Percentiles rank a stretch among this genome's conserved stretches.
These are phyloP conservation scores for Odontothrips loti DNA, from an alignment of 2,888 invertebrate genomes.

Conservation along the genomic window DNA sequence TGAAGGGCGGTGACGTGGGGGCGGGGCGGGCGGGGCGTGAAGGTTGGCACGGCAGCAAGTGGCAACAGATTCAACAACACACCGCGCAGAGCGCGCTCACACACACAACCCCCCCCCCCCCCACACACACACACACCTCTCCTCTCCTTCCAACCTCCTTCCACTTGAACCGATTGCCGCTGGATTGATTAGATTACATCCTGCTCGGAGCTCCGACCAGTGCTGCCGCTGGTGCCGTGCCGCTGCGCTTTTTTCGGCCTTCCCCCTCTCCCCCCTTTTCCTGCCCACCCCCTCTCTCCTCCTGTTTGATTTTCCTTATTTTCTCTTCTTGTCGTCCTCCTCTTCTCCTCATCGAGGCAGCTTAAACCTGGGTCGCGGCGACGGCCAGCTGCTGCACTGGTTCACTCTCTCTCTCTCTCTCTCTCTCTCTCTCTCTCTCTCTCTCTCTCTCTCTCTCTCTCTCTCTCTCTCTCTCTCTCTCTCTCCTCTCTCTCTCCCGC, in stretches of 20 bases:
- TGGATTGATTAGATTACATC: slow-evolving; percentile 14
- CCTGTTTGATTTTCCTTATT: neutral
- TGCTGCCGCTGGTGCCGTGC: neutral
- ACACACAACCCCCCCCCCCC: neutral
- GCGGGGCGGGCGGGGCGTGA: slow-evolving; percentile 7
- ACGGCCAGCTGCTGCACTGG: neutral
- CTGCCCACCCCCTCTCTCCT: neutral
- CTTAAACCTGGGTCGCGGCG: neutral
- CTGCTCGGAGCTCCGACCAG: slow-evolving; percentile 19
- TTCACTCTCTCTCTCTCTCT: neutral
- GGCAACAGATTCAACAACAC: slow-evolving; percentile 26
- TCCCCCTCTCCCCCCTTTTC: neutral
- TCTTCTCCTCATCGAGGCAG: neutral
- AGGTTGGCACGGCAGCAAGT: neutral
- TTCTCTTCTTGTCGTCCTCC: neutral
- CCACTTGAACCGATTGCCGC: slow-evolving; percentile 24
- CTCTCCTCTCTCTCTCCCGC: neutral
- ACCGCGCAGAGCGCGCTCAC: neutral
- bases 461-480: too few relatives aligned
- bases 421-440: too few relatives aligned
- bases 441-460: neutral
- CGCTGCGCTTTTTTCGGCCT: neutral
- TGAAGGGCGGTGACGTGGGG: neutral
- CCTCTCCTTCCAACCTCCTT: neutral
- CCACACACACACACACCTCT: neutral